A percentile compares a stretch with the other conserved stretches of the same genome.
Evolutionary conservation across 2,888 invertebrate genomes (phyloP).

Genomic region (Ectemnius continuus): DNA sequence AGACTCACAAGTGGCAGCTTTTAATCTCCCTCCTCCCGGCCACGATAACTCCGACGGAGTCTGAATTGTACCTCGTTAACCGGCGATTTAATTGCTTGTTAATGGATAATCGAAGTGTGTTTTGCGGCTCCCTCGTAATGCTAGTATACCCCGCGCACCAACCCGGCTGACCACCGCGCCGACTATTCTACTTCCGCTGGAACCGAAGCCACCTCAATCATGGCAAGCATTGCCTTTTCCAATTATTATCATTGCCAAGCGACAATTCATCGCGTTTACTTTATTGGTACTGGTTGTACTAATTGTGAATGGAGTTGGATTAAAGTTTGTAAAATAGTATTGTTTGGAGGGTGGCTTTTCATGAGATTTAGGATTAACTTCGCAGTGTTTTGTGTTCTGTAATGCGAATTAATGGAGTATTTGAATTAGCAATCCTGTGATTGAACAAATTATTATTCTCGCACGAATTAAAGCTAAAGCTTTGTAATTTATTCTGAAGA

Average conservation of each 20-base stretch:
- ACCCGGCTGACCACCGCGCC: constrained; percentile 26
- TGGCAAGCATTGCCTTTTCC: no score
- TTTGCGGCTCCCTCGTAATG: constrained; percentile 27
- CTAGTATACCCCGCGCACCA: not conserved
- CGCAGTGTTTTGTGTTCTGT: no score
- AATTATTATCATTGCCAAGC: not conserved
- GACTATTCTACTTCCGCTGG: not conserved
- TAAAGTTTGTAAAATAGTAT: no score
- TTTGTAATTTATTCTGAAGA: no score
- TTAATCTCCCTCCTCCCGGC: constrained; percentile 65
- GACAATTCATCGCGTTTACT: not conserved
- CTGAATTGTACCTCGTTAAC: constrained; percentile 58
- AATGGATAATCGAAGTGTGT: constrained; percentile 56
- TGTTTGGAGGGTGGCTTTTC: no score
- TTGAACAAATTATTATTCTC: no score
- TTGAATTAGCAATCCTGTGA: no score
- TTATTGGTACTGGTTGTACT: not conserved
- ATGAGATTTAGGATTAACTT: no score
- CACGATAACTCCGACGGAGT: constrained; percentile 59
- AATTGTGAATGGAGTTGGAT: no score
- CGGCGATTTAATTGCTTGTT: constrained; percentile 59
- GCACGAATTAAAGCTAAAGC: no score
- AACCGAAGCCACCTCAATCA: not conserved
- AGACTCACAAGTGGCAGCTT: constrained; percentile 68
- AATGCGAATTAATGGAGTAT: no score